Base-by-base conservation (phyloP, 2,888 invertebrate genomes). In the Harpagoxenus sublaevis region DNA sequence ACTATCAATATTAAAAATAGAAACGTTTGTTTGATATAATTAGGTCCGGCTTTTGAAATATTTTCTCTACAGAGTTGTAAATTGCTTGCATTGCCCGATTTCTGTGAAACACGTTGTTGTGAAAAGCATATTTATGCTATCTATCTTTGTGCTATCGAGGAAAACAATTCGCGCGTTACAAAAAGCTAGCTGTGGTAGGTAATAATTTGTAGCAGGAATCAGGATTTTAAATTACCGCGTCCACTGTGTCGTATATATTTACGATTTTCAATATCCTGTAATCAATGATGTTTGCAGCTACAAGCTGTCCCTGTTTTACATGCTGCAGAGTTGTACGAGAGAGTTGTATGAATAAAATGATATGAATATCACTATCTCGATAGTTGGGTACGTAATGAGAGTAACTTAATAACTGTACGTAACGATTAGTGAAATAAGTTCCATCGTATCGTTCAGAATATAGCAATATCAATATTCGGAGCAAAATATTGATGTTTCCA, bases 361-460 rank as follows among this genome's bases (percentile, higher is more conserved):
- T 15, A 23, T 10, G 9, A n/a, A 45, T 60, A 31, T 74, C 12
- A 31, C 60, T 70, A 15, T 12, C 71, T 15, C n/a, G 15, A 15
- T 45, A 15, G 15, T 42, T 62, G 15, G 3, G 8, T n/a, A 15
- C 9, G 1, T 9, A 48, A 75, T 35, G 23, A 65, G 9, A 65
- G 9, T 35, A 75, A 65, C 31, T 51, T 31, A 23, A 51, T 75
- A 66, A 51, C 2, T 48, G 3, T 4, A 23, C 18, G 15, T 35
- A 48, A 15, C 10, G 23, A 75, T 75, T 48, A 75, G 3, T 35
- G 9, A 66, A 45, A 65, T 75, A 75, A 62, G 39, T 51, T 65
- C 0, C 3, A 23, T 23, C 18, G 18, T 23, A 28, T 62, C 15
- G 2, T 75, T 75, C 15, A 35, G 45, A 48, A 65, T 35, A 45